Base-by-base conservation (phyloP, 2,888 invertebrate species). In the Monopis laevigella region DNA sequence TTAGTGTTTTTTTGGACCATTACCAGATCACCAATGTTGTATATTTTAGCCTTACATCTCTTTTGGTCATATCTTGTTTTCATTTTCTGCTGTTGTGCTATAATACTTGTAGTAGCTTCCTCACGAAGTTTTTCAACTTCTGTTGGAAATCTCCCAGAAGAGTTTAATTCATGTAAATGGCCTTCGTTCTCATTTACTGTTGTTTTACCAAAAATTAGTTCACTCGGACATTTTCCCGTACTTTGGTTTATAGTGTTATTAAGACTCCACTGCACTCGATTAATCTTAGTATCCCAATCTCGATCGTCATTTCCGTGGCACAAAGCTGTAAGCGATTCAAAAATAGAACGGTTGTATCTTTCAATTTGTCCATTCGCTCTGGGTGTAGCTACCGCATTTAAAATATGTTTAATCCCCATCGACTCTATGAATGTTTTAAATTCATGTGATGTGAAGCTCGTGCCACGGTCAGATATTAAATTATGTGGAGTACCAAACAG, bases 341-440 rank as follows among this genome's bases (percentile, higher is more conserved):
- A 47, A n/a, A 28, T 42, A 5, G 55, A 43, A 7, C 36, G 19
- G n/a, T 44, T 34, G 30, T 43, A 32, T 16, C 38, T 42, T 43
- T 24, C 24, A 24, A 24, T 24, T 24, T 24, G 24, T 10, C 24
- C 24, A 10, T 24, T 24, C 10, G 24, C 24, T 24, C 24, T 24
- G n/a, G n/a, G n/a, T n/a, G n/a, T n/a, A n/a, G n/a, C n/a, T n/a
- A n/a, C n/a, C n/a, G n/a, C n/a, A n/a, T n/a, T n/a, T n/a, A n/a
- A n/a, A n/a, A n/a, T n/a, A n/a, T n/a, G n/a, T n/a, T n/a, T n/a
- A n/a, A n/a, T n/a, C n/a, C n/a, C n/a, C n/a, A n/a, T n/a, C n/a
- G n/a, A n/a, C n/a, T n/a, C n/a, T n/a, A n/a, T n/a, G n/a, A n/a
- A n/a, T n/a, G n/a, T n/a, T n/a, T n/a, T n/a, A n/a, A n/a, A n/a